These are phyloP conservation scores for Ceramica pisi DNA, from an alignment of 2,888 invertebrate genomes.

Conservation along the genomic window DNA sequence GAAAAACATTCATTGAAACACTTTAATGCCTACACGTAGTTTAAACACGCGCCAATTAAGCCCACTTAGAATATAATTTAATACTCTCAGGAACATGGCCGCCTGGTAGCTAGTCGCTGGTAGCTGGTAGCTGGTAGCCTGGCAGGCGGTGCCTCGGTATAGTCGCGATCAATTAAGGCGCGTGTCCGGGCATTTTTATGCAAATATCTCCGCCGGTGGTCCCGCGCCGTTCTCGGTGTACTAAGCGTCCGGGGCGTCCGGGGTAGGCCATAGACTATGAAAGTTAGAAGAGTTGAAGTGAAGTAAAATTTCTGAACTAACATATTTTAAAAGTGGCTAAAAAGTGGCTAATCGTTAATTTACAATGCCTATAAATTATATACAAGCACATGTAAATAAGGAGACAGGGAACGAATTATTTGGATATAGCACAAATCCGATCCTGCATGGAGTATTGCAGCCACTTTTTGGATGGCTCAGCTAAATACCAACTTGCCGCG, in stretches of 20 bases:
- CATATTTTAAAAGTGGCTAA: too few relatives aligned
- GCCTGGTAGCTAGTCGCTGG: conserved; percentile 26
- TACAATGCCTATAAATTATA: too few relatives aligned
- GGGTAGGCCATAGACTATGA: conserved; percentile 42
- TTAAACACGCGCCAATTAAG: conserved; percentile 61
- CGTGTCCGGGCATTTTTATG: conserved; percentile 88
- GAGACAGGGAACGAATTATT: too few relatives aligned
- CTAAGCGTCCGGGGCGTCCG: conserved; percentile 48
- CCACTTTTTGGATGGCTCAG: too few relatives aligned
- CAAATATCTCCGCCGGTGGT: conserved; percentile 76
- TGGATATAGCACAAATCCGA: too few relatives aligned
- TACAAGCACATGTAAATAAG: too few relatives aligned
- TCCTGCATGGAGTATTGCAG: too few relatives aligned
- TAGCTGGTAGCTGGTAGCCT: not conserved
- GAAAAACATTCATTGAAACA: conserved; percentile 25
- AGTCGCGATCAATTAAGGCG: conserved; percentile 84
- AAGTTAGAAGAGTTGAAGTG: not conserved
- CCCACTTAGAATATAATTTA: conserved; percentile 64
- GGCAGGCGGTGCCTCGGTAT: conserved; percentile 50
- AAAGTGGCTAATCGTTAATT: too few relatives aligned
- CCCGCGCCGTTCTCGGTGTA: conserved; percentile 35
- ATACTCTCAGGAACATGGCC: conserved; percentile 52
- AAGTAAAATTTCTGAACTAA: too few relatives aligned
- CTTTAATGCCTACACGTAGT: conserved; percentile 57
- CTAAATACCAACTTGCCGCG: too few relatives aligned